Conservation (phyloP, 2,113 vertebrate species). For the Zootoca vivipara region DNA sequence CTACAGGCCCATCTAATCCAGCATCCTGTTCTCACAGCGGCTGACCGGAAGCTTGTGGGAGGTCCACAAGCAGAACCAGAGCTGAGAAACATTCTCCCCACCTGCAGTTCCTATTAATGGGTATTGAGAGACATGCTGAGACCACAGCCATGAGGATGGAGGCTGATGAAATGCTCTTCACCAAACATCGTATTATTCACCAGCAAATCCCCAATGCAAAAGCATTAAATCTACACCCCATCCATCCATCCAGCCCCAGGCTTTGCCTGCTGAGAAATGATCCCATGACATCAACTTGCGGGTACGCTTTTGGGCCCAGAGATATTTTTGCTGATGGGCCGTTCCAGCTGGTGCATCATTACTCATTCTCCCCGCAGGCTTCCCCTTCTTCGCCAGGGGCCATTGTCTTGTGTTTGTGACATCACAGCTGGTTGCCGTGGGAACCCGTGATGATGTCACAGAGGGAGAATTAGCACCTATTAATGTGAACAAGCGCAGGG, state of each 20-base stretch:
- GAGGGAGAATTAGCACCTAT: conserved; percentile 56
- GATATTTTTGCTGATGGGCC: conserved; percentile 29
- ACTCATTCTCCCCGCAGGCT: conserved; percentile 36
- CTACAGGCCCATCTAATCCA: too few species aligned
- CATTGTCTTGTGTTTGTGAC: conserved; percentile 68
- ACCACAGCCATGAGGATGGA: background rate
- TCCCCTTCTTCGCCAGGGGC: conserved; percentile 27
- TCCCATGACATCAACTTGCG: background rate
- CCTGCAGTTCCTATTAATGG: too few species aligned
- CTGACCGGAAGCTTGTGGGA: too few species aligned
- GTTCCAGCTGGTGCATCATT: conserved; percentile 18
- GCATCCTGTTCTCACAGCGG: too few species aligned
- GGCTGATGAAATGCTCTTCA: conserved; percentile 19
- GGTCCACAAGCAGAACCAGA: too few species aligned
- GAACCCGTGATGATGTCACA: conserved; percentile 54
- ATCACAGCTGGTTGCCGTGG: conserved; percentile 50
- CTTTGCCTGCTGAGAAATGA: conserved; percentile 31
- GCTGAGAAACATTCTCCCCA: too few species aligned
- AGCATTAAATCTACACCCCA: conserved; percentile 26
- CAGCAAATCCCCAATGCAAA: conserved; percentile 16
- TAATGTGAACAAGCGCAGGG: conserved; percentile 8
- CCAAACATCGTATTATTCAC: conserved; percentile 32
- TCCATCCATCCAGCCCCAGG: background rate
- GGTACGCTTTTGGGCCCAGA: background rate
- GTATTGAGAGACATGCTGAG: background rate